Evolutionary conservation across 2,888 invertebrate species (phyloP), one percentile per base, ranked within the genome.

Genomic region (Latheticus oryzae): DNA sequence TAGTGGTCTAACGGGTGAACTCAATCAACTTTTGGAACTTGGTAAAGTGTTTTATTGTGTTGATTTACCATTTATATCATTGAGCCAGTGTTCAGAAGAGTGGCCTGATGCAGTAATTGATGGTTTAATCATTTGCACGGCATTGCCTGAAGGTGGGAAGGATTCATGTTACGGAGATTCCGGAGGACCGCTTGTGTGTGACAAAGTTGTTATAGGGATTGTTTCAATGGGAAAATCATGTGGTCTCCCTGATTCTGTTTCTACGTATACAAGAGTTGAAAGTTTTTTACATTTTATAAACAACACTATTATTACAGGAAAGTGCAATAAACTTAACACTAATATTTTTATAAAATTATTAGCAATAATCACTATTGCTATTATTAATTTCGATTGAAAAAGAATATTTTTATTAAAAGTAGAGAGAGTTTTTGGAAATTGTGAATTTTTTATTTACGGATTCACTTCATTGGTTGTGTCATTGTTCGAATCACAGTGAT

Each of bases 151-250:
- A 32, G 11, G 12, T 2, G 32, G 32, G 3, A 32, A 11, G n/a
- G 32, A 32, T 11, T 11, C 32, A 4, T 32, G 32, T 9, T 9
- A 12, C 3, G 32, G 32, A 12, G 32, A 32, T 11, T 32, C 32
- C n/a, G 32, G 32, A 32, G 32, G 32, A 11, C 32, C 32, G 9
- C 11, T 33, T 4, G 5, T 13, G n/a, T 33, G 33, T 13, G 15
- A 12, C 16, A 16, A 8, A 16, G 15, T 33, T 2, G 12, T 33
- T 1, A 33, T 33, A 2, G 33, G 15, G 13, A 32, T 32, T 4
- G 11, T 32, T 11, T 32, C 32, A 7, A n/a, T 32, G 3, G 32
- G 32, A 3, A 11, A 9, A 11, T 3, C 12, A n/a, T 32, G 32
- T 13, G 32, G 9, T 4, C 3, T 32, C 3, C 4, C 32, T 2